Percentiles rank a stretch among this genome's conserved stretches.
Conservation (phyloP, 2,797 vertebrate genomes). For the Tragopan temminckii region DNA sequence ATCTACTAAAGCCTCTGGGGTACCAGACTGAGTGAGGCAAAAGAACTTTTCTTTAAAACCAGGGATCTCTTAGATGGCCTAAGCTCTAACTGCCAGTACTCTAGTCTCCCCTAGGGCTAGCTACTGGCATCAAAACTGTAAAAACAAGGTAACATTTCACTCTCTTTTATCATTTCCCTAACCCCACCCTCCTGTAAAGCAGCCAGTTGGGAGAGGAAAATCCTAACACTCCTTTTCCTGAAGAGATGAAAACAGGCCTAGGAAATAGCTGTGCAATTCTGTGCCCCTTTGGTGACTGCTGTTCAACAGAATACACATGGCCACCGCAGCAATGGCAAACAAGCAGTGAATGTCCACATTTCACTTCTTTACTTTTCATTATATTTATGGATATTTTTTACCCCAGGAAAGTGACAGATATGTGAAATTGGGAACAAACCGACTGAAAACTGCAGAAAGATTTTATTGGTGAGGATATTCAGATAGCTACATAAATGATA, state of each 20-base stretch:
- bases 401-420: background rate
- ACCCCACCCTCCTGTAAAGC: background rate
- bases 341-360: background rate
- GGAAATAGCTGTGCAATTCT: slow-evolving; percentile 10
- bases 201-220: slow-evolving; percentile 19
- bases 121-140: background rate
- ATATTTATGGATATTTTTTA: background rate
- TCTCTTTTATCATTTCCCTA: background rate
- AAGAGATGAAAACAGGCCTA: background rate
- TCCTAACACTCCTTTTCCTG: slow-evolving; percentile 34
- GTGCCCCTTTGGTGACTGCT: background rate
- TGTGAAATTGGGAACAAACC: background rate
- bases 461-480: background rate
- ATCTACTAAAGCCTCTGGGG: background rate
- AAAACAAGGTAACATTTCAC: slow-evolving; percentile 17
- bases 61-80: background rate
- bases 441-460: background rate
- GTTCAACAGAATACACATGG: background rate
- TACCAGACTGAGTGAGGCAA: background rate
- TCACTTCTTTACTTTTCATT: background rate
- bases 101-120: background rate
- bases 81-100: background rate
- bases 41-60: background rate
- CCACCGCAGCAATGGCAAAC: background rate
- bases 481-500: background rate